phyloP scores from a whole-genome alignment of 1,140 invertebrate species.

The Drosophila fuyamai region DNA sequence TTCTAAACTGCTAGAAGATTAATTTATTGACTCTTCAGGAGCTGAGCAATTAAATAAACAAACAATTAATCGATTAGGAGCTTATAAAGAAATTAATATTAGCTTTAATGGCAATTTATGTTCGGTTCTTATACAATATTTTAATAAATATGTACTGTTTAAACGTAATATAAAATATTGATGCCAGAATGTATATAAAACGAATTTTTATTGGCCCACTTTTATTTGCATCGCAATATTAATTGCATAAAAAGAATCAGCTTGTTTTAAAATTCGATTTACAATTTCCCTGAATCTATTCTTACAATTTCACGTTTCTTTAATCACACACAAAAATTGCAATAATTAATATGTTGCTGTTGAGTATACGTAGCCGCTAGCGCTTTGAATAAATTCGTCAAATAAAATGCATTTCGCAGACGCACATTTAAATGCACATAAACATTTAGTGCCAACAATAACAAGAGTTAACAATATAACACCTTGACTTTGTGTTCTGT shows the following conservation, averaged over 20 bases:
- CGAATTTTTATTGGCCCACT: not conserved
- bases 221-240: not conserved
- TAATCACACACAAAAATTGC: slow-evolving; percentile 23
- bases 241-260: slow-evolving; percentile 3
- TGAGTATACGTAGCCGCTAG: slow-evolving; percentile 19
- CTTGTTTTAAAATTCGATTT: not conserved
- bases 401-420: slow-evolving; percentile 34
- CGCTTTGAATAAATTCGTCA: slow-evolving; percentile 38
- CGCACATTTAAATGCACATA: slow-evolving; percentile 34
- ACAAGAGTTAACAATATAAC: slow-evolving; percentile 41
- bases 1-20: not conserved
- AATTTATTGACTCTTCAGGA: not conserved
- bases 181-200: not conserved
- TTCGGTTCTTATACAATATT: too few species aligned
- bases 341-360: slow-evolving; percentile 16
- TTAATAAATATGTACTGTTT: too few species aligned
- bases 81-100: too few species aligned
- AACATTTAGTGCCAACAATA: slow-evolving; percentile 19
- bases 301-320: slow-evolving; percentile 14
- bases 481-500: slow-evolving; percentile 60
- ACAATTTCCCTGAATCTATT: not conserved
- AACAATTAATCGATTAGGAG: not conserved
- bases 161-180: not conserved
- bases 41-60: not conserved
- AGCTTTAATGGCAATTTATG: too few species aligned